Evolutionary conservation across 2,888 invertebrate species (phyloP).

Genomic region (Pseudeuparius sepicola): DNA sequence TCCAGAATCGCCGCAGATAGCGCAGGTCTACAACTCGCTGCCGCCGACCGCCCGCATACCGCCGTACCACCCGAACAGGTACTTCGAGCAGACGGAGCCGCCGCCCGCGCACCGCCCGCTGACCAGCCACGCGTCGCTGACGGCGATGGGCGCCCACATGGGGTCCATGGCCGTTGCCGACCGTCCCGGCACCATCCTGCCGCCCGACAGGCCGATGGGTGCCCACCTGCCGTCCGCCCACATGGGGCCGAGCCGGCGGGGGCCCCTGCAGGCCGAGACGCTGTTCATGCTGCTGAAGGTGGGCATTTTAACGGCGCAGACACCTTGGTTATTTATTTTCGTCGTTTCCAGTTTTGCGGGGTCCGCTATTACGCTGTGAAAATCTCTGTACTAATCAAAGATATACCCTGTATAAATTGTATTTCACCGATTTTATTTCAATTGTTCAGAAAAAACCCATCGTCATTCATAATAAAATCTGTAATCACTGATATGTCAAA

Average conservation of each 20-base stretch:
- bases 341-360: no score
- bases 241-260: no score
- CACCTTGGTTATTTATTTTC: no score
- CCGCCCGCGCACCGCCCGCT: conserved; percentile 47
- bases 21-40: conserved; percentile 48
- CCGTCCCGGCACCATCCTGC: conserved; percentile 24
- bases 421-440: no score
- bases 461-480: no score
- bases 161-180: conserved; percentile 30
- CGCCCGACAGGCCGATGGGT: conserved; percentile 30
- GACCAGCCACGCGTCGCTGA: conserved; percentile 38
- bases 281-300: conserved; percentile 68
- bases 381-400: no score
- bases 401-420: no score
- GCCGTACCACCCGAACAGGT: conserved; percentile 41
- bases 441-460: no score
- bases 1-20: conserved; percentile 51
- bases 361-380: no score
- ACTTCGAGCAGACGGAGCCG: conserved; percentile 53
- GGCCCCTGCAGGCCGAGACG: conserved; percentile 76
- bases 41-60: conserved; percentile 43
- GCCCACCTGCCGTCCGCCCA: conserved; percentile 25
- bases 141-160: conserved; percentile 35
- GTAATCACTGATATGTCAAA: no score
- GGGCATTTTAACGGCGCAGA: conserved; percentile 28